Evolutionary conservation across 2,888 invertebrate species (phyloP), one percentile per base, ranked within the genome.

Genomic region (Dascillus cervinus): DNA sequence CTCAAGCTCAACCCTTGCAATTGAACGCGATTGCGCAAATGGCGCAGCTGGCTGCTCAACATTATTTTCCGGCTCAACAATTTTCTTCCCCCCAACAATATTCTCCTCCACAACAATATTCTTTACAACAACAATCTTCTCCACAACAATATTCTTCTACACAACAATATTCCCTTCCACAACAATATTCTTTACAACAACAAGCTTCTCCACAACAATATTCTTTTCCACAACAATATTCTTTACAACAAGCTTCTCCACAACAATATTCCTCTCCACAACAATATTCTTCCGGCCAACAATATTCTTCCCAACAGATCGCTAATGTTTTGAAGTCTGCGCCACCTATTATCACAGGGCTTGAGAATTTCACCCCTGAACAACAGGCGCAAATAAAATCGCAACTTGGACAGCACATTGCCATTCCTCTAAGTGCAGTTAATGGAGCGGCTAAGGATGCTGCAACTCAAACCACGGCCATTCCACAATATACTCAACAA

Each of bases 341-440:
- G 21, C 60, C 64, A 1, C 58, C 64, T 1, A 62, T 64, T 21
- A 57, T 64, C 5, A 64, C 64, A 0, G 64, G 64, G 2, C 53
- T 64, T n/a, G 64, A 64, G 37, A 53, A 62, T 34, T 64, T 64
- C 38, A 51, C 56, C 2, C 60, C 60, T 1, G 63, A 63, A 30
- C 63, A 64, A 30, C 64, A 64, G 36, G 56, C 54, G 11, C 60
- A 62, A 44, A 64, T 64, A 30, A 64, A 62, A 37, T 55, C 50
- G 5, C 62, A 64, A 29, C 35, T 64, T 23, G 55, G 53, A 20
- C 45, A 44, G 3, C 56, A 59, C 36, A 52, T 62, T 15, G 61
- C 60, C 2, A 22, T 39, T 4, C 30, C 33, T 3, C 11, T 34
- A 12, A 20, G 19, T n/a, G 34, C 31, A 2, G n/a, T 29, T 14